These are phyloP conservation scores for Psophia crepitans DNA, from an alignment of 2,113 vertebrate species.

Conservation along the genomic window DNA sequence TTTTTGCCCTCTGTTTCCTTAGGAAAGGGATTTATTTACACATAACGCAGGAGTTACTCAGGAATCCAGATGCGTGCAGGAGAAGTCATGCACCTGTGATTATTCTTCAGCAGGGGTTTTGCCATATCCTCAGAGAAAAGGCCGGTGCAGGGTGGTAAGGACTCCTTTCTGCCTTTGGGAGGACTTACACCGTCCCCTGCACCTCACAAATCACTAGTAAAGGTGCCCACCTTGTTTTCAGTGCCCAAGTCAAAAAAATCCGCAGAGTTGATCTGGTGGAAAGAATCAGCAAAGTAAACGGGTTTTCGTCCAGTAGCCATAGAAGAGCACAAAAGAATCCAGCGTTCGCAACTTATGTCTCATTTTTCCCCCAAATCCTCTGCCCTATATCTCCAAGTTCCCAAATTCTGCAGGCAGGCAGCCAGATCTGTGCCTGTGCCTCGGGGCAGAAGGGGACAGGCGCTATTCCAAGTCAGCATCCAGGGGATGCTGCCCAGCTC, in stretches of 20 bases:
- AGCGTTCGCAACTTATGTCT: neutral
- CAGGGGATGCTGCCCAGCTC: neutral
- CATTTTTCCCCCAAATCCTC: neutral
- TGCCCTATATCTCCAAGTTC: neutral
- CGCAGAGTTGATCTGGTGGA: neutral
- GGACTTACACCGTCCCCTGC: neutral
- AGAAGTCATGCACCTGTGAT: neutral
- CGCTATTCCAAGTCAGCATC: neutral
- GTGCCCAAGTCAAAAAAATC: neutral
- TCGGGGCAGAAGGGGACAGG: neutral
- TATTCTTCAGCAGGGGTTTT: neutral
- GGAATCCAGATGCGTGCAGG: neutral
- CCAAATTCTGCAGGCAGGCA: neutral
- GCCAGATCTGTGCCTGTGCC: neutral
- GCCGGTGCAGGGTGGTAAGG: neutral
- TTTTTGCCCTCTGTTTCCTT: neutral
- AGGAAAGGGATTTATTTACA: conserved; percentile 6
- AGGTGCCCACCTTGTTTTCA: neutral
- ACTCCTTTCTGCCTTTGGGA: neutral
- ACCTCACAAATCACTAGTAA: neutral
- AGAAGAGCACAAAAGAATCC: neutral
- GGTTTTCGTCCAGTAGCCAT: neutral
- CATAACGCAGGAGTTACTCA: neutral
- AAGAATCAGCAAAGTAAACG: neutral
- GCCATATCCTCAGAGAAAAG: neutral